A percentile compares a stretch with the other conserved stretches of the same genome.
phyloP scores from a whole-genome alignment of 2,797 vertebrate species.

The Danio jaintianensis region DNA sequence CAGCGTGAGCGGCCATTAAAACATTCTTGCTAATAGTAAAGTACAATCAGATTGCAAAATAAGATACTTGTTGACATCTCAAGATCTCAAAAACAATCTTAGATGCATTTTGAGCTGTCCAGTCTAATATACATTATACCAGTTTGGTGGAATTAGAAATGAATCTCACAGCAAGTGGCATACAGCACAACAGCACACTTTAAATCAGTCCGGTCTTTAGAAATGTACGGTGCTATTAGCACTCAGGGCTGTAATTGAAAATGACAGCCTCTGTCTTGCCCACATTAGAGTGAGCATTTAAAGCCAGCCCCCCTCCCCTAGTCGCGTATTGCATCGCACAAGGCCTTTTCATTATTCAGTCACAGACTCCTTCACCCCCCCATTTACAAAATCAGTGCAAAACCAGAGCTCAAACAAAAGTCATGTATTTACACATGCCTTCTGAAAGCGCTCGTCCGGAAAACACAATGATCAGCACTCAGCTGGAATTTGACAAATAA shows the following conservation, averaged over 20 bases:
- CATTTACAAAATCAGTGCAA: slow-evolving; percentile 48
- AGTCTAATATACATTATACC: slow-evolving; percentile 49
- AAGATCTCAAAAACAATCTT: not conserved
- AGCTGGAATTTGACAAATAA: slow-evolving; percentile 56
- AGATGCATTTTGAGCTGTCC: slow-evolving; percentile 53
- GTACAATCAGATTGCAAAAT: slow-evolving; percentile 8
- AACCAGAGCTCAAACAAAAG: slow-evolving; percentile 48
- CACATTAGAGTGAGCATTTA: slow-evolving; percentile 30
- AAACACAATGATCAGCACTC: slow-evolving; percentile 59
- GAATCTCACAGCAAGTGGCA: not conserved
- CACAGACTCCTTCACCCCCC: slow-evolving; percentile 3
- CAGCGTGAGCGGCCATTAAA: not conserved
- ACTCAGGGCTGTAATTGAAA: slow-evolving; percentile 48
- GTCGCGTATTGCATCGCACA: slow-evolving; percentile 6
- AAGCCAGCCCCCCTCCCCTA: not conserved
- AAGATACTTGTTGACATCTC: slow-evolving; percentile 24
- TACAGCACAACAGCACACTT: slow-evolving; percentile 25
- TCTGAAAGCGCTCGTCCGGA: slow-evolving; percentile 24
- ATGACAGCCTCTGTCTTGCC: slow-evolving; percentile 50
- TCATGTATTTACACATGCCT: slow-evolving; percentile 50
- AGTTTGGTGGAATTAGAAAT: slow-evolving; percentile 28
- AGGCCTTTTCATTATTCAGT: slow-evolving; percentile 38
- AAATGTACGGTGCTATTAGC: slow-evolving; percentile 30
- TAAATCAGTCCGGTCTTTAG: slow-evolving; percentile 42
- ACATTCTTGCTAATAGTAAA: slow-evolving; percentile 12